Conservation (phyloP, 2,797 vertebrate species). For the Microcaecilia unicolor region DNA sequence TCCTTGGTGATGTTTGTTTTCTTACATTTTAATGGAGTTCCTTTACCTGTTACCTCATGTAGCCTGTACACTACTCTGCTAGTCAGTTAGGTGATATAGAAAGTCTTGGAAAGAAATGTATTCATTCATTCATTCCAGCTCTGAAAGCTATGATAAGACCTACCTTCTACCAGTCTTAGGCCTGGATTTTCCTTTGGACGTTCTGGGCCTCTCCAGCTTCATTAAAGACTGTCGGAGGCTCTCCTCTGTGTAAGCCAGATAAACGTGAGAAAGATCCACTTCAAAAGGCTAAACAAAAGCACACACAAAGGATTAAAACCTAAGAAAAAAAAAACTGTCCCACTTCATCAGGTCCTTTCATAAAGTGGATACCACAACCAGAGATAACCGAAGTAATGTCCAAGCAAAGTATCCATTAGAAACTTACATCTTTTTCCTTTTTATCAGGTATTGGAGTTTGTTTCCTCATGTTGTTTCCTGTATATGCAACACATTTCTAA, state of each 20-base stretch:
- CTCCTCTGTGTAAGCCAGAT: constrained; percentile 93
- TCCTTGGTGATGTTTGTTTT: too few species aligned
- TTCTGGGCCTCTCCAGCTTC: constrained; percentile 88
- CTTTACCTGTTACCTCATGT: too few species aligned
- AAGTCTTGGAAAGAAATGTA: too few species aligned
- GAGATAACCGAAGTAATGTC: too few species aligned
- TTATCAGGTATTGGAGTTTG: constrained; percentile 91
- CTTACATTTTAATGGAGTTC: too few species aligned
- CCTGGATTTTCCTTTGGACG: constrained; percentile 84
- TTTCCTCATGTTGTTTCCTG: constrained; percentile 98
- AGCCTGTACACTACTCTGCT: too few species aligned
- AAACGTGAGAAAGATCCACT: constrained; percentile 92
- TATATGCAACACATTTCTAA: constrained; percentile 97
- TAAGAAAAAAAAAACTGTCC: too few species aligned
- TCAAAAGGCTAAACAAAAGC: constrained; percentile 81
- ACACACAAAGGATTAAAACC: too few species aligned
- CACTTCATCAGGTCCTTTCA: too few species aligned
- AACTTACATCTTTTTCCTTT: constrained; percentile 95
- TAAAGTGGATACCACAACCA: too few species aligned
- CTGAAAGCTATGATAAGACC: constrained; percentile 27
- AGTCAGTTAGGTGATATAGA: too few species aligned
- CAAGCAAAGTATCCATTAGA: not conserved
- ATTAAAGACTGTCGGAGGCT: constrained; percentile 92
- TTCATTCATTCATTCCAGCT: too few species aligned
- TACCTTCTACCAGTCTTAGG: constrained; percentile 91